These are phyloP conservation scores for Alligator sinensis DNA, from an alignment of 2,113 vertebrate genomes.

Conservation along the genomic window DNA sequence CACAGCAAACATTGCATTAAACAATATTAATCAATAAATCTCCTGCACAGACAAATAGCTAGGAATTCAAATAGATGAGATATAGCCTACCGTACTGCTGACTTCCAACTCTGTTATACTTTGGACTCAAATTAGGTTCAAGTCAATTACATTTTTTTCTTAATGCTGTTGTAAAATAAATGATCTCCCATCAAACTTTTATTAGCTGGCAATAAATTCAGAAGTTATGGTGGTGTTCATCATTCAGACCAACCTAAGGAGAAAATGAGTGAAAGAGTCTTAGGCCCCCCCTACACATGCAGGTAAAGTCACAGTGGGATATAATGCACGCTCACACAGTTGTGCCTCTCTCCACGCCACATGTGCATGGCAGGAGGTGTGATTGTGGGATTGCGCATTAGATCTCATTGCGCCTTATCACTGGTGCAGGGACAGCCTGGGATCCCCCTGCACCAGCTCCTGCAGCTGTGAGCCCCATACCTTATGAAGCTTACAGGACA, in stretches of 20 bases:
- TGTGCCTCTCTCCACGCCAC: no score
- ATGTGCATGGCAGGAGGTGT: no score
- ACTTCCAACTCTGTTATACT: not conserved
- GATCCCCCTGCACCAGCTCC: no score
- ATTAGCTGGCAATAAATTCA: not conserved
- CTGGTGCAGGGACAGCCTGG: no score
- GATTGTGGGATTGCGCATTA: no score
- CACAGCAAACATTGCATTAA: not conserved
- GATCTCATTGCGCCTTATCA: no score
- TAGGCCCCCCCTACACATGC: no score
- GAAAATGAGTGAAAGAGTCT: not conserved
- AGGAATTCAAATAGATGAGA: not conserved
- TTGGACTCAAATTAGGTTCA: not conserved
- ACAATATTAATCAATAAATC: not conserved
- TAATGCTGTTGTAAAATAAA: not conserved
- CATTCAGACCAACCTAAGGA: not conserved
- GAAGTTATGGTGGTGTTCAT: not conserved
- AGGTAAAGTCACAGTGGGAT: no score
- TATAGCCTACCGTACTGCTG: not conserved
- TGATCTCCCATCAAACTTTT: not conserved
- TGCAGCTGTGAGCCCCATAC: no score
- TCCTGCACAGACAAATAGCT: not conserved
- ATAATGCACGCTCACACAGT: no score
- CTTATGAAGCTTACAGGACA: no score
- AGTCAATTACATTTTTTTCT: not conserved